Evolutionary conservation across 1,140 invertebrate species (phyloP), one percentile per base, ranked within the genome.

Genomic region (Cydia fagiglandana): DNA sequence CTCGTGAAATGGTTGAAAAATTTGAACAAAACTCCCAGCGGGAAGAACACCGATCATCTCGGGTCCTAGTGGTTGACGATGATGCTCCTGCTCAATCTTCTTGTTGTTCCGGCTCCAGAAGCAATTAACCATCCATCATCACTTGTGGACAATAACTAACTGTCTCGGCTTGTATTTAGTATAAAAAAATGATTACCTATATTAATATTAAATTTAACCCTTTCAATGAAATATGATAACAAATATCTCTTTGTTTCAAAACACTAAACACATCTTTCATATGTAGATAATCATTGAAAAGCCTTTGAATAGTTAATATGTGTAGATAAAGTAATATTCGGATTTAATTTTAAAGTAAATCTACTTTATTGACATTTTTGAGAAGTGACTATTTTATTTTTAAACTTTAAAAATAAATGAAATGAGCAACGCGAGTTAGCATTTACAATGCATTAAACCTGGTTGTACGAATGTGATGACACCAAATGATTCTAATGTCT

Each of bases 1-100:
- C 96, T 20, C 95, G 95, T 66, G 86, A 89, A 41, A 89, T 93
- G 90, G 78, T 88, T 15, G 86, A 89, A 28, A 83, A 81, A 20
- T 78, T 76, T 64, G 89, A 93, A 73, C 80, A 85, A 28, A 86
- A 83, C 34, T 73, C 84, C 13, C 84, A 84, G 47, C 75, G 73
- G 6, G 85, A 88, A 1, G 83, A 75, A 1, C 81, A 64, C 75
- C 76, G 80, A 28, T 77, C 84, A 41, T 87, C 84, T 12, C 81
- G 89, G 47, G 87, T 92, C 4, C 76, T 93, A 1, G 83, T 93
- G 6, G 88, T 93, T 2, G 93, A 93, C 34, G 93, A 93, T 64
- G 91, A 93, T 17, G 76, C 80, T 9, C 85, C 85, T 9, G 73
- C 81, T 10, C 88, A 85, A 30, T 75, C 82, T 6, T 86, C 87